Evolutionary conservation across 2,888 invertebrate genomes (phyloP).

Genomic region (Tupiocoris notatus): DNA sequence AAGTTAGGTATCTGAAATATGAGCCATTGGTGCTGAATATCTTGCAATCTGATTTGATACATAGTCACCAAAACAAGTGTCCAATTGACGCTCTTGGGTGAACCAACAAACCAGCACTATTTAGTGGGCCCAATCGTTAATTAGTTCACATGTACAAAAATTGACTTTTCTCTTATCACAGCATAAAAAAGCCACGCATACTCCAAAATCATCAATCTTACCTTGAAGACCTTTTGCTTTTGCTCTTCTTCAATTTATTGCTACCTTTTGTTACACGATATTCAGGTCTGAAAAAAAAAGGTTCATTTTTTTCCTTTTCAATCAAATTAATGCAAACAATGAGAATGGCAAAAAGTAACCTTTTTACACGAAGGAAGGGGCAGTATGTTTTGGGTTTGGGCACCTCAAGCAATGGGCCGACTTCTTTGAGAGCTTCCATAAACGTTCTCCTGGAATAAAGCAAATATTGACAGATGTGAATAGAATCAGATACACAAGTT

Average conservation of each 20-base stretch:
- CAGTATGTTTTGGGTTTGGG: conserved; percentile 25
- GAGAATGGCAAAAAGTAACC: background rate
- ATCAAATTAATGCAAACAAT: background rate
- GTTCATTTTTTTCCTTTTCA: background rate
- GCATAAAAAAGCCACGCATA: too few relatives aligned
- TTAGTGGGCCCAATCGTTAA: too few relatives aligned
- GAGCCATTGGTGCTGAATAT: too few relatives aligned
- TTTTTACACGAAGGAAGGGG: conserved; percentile 12
- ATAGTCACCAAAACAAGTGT: too few relatives aligned
- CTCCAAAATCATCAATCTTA: background rate
- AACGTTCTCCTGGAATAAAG: conserved; percentile 26
- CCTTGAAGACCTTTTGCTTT: background rate
- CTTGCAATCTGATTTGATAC: too few relatives aligned
- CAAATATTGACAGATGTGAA: too few relatives aligned
- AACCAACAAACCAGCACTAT: too few relatives aligned
- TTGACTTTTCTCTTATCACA: too few relatives aligned
- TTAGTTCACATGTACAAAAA: too few relatives aligned
- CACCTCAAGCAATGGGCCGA: conserved; percentile 15
- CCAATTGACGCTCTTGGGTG: too few relatives aligned
- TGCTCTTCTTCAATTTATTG: background rate
- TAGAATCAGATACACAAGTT: background rate
- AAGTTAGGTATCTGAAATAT: too few relatives aligned
- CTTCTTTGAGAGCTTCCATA: conserved; percentile 4
- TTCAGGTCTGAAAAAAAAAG: background rate
- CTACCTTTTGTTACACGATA: background rate